A percentile compares a stretch with the other conserved stretches of the same genome.
Evolutionary conservation across 2,797 vertebrate species (phyloP).

Genomic region (Nyctibius grandis): DNA sequence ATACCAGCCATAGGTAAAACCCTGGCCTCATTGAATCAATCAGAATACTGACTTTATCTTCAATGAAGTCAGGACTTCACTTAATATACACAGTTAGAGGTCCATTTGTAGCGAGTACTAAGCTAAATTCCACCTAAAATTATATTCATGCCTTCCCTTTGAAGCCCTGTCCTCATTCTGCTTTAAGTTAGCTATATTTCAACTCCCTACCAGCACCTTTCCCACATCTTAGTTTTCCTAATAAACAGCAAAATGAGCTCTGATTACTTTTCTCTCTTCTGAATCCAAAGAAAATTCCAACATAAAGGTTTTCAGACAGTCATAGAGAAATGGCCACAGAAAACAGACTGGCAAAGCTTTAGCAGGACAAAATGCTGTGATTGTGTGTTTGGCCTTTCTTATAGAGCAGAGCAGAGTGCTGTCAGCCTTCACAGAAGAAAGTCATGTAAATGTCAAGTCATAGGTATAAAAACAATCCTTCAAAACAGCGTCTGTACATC

Average conservation of each 20-base stretch:
- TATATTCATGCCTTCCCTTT: background rate
- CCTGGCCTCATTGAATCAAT: conserved; percentile 23
- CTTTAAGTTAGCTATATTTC: background rate
- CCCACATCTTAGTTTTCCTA: background rate
- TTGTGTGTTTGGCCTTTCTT: conserved; percentile 51
- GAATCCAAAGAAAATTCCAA: background rate
- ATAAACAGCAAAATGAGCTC: background rate
- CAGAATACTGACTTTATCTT: conserved; percentile 15
- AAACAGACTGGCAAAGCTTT: background rate
- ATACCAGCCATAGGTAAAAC: conserved; percentile 40
- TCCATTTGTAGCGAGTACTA: background rate
- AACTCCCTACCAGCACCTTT: background rate
- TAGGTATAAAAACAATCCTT: conserved; percentile 65
- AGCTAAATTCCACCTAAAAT: conserved; percentile 13
- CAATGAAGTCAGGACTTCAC: conserved; percentile 15
- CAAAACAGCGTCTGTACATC: conserved; percentile 34
- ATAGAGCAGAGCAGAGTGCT: conserved; percentile 29
- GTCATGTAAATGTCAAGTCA: conserved; percentile 67
- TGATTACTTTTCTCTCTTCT: background rate
- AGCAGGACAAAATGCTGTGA: conserved; percentile 25
- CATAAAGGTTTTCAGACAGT: background rate
- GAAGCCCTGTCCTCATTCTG: background rate
- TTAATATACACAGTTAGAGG: conserved; percentile 16
- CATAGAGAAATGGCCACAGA: background rate
- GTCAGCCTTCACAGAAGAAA: conserved; percentile 67